Evolutionary conservation across 2,888 invertebrate species (phyloP), one percentile per base, ranked within the genome.

Genomic region (Aporophyla lueneburgensis): DNA sequence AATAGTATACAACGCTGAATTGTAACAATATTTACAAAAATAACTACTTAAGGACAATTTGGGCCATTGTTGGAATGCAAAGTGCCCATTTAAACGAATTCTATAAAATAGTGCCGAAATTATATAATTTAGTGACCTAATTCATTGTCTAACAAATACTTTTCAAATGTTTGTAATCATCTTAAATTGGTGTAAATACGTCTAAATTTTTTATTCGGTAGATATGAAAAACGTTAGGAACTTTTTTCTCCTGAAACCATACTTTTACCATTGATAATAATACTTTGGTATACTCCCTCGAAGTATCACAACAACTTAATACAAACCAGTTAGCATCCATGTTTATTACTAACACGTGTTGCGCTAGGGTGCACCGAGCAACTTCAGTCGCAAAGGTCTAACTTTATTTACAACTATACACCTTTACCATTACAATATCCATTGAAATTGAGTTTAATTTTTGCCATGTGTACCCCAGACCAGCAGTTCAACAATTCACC

Each of bases 1-100:
- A 96, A 96, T 96, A 95, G 91, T 94, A 88, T 86, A 94, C 93
- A 93, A 92, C 92, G 93, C 91, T 91, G 79, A 77, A 89, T 91
- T 87, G 86, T 91, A 93, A 94, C 93, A 93, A 91, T 95, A 95
- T 94, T 89, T 94, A 95, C 94, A 95, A 88, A 90, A 90, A 87
- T 85, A 82, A 83, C 78, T 83, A 86, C 77, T 49, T 88, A 78
- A 67, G 71, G 72, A 69, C 74, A 78, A 51, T 51, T 69, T 85
- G 76, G 79, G 74, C 72, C 79, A 80, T 85, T 80, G 75, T 74
- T 74, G 83, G 76, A 80, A 88, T 81, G 80, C 78, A 62, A 62
- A 77, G 70, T 74, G 83, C 81, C 87, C 80, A 46, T 46, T 69
- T 62, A 77, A 81, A 84, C 73, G 63, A 83, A 72, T 81, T 80